Conservation (phyloP, 1,140 invertebrate species). For the Listronotus bonariensis region DNA sequence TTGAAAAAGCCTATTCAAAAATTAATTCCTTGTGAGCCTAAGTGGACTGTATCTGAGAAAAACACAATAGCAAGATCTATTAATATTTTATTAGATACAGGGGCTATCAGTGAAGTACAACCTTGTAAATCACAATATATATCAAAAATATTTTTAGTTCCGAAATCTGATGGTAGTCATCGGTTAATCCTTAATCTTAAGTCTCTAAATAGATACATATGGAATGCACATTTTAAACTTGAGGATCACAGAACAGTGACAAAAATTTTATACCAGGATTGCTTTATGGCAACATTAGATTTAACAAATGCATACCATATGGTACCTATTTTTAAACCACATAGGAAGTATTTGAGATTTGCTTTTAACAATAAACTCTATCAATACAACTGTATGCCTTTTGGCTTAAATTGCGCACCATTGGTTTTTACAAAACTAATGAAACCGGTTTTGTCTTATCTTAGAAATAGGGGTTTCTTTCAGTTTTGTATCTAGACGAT, state of each 20-base stretch:
- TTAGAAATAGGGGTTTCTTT: conserved; percentile 16
- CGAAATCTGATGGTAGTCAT: conserved; percentile 42
- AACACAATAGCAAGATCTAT: too few relatives aligned
- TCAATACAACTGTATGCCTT: conserved; percentile 39
- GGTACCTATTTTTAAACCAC: conserved; percentile 21
- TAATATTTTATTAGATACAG: too few relatives aligned
- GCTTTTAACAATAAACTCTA: conserved; percentile 35
- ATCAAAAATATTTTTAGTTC: conserved; percentile 34
- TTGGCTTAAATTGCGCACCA: conserved; percentile 6
- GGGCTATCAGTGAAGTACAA: too few relatives aligned
- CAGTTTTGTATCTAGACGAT: conserved; percentile 33
- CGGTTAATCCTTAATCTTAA: conserved; percentile 50
- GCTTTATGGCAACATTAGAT: conserved; percentile 45
- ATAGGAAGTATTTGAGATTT: conserved; percentile 43
- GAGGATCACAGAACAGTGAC: conserved; percentile 15
- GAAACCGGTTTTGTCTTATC: conserved; percentile 16
- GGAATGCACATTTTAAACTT: conserved; percentile 40
- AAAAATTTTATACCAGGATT: conserved; percentile 34
- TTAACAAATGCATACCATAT: conserved; percentile 47
- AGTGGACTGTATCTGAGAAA: too few relatives aligned
- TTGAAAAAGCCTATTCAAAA: too few relatives aligned
- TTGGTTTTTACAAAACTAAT: conserved; percentile 40
- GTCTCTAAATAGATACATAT: conserved; percentile 44
- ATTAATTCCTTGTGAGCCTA: too few relatives aligned
- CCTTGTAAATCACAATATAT: too few relatives aligned